These are phyloP conservation scores for Zygogramma bicolorata DNA, from an alignment of 2,888 invertebrate species.

Conservation along the genomic window DNA sequence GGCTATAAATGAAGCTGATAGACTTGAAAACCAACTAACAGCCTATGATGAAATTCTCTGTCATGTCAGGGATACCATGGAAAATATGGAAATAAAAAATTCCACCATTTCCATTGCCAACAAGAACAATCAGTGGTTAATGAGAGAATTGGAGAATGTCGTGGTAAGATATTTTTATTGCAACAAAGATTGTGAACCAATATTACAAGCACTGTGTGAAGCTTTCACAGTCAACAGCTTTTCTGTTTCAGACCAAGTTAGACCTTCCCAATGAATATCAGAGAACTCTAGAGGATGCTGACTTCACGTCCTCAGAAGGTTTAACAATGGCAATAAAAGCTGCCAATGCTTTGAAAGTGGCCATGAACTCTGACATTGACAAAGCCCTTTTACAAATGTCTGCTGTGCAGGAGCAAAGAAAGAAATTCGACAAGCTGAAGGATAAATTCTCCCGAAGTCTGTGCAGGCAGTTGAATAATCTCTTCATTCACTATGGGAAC, in stretches of 20 bases:
- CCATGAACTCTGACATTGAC: slow-evolving; percentile 78
- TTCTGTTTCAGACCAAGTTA: slow-evolving; percentile 71
- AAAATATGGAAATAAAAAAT: slow-evolving; percentile 92
- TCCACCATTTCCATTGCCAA: slow-evolving; percentile 87
- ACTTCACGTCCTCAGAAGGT: slow-evolving; percentile 75
- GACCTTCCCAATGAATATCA: slow-evolving; percentile 78
- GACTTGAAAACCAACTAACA: slow-evolving; percentile 80
- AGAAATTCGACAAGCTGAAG: slow-evolving; percentile 81
- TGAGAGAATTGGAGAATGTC: slow-evolving; percentile 82
- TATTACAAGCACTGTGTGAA: too few species aligned
- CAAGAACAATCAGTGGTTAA: slow-evolving; percentile 84
- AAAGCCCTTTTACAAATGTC: slow-evolving; percentile 75
- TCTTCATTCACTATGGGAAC: slow-evolving; percentile 91
- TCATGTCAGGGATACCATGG: slow-evolving; percentile 89
- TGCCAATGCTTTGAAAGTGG: slow-evolving; percentile 79
- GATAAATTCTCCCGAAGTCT: slow-evolving; percentile 86
- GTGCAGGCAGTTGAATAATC: slow-evolving; percentile 91
- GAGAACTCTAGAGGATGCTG: slow-evolving; percentile 78
- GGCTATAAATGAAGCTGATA: slow-evolving; percentile 81
- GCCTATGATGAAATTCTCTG: slow-evolving; percentile 85
- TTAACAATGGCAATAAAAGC: slow-evolving; percentile 76
- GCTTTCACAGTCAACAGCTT: too few species aligned
- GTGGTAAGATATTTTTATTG: slow-evolving; percentile 72
- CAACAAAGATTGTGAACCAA: too few species aligned
- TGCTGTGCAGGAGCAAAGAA: slow-evolving; percentile 83